Conservation (phyloP, 2,888 invertebrate species). For the Cancer borealis region DNA sequence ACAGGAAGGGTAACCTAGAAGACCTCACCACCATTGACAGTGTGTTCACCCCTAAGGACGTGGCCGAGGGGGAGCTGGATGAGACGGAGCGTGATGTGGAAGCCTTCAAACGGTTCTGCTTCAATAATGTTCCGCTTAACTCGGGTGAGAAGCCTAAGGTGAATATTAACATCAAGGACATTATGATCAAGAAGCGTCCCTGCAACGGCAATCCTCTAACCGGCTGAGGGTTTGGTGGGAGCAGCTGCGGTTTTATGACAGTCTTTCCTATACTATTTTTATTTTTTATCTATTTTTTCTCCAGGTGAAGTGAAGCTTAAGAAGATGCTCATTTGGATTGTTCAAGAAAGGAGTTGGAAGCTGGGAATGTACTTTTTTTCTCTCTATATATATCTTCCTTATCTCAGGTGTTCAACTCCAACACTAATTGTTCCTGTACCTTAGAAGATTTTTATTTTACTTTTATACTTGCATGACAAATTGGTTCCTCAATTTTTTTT, state of each 20-base stretch:
- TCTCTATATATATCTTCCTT: neutral
- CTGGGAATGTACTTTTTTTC: neutral
- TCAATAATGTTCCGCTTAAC: conserved; percentile 88
- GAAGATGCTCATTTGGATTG: conserved; percentile 7
- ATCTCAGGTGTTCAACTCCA: conserved; percentile 5
- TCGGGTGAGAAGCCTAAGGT: conserved; percentile 86
- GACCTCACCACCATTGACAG: conserved; percentile 76
- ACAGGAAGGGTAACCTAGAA: conserved; percentile 77
- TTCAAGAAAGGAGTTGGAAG: conserved; percentile 11
- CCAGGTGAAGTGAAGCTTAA: conserved; percentile 17
- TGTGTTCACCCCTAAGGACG: conserved; percentile 77
- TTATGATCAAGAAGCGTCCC: conserved; percentile 85
- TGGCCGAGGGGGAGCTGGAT: conserved; percentile 74
- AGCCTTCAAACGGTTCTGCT: conserved; percentile 92
- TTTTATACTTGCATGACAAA: conserved; percentile 21
- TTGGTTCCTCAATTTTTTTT: neutral
- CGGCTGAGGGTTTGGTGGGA: neutral
- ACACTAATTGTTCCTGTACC: conserved; percentile 26
- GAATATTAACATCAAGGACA: conserved; percentile 89
- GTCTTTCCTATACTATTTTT: conserved; percentile 29
- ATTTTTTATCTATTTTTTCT: neutral
- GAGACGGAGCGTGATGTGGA: conserved; percentile 85
- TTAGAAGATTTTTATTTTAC: conserved; percentile 5
- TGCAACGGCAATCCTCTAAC: conserved; percentile 65
- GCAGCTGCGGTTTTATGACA: conserved; percentile 3